phyloP scores from a whole-genome alignment of 2,888 invertebrate species.

The Heliconius aoede region DNA sequence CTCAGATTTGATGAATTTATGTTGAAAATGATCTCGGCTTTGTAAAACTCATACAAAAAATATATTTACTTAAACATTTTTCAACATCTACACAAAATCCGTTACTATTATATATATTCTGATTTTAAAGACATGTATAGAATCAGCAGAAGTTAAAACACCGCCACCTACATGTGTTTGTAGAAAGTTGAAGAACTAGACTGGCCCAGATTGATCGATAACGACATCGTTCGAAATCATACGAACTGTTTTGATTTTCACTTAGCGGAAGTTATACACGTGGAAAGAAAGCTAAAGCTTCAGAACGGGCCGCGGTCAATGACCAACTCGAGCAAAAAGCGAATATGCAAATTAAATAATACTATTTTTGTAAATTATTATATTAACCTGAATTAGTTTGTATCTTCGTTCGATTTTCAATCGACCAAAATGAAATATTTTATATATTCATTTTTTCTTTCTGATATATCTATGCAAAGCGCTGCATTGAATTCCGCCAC shows the following conservation, averaged over 20 bases:
- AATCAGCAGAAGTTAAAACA: conserved; percentile 58
- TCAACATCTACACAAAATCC: not conserved
- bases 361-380: not conserved
- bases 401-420: too few species aligned
- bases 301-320: conserved; percentile 41
- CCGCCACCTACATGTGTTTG: conserved; percentile 70
- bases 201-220: conserved; percentile 67
- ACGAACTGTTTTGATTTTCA: conserved; percentile 64
- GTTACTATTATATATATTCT: not conserved
- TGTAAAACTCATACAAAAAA: not conserved
- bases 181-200: conserved; percentile 82
- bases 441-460: too few species aligned
- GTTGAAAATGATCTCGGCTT: too few species aligned
- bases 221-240: conserved; percentile 56
- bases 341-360: conserved; percentile 23
- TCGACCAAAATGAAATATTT: too few species aligned
- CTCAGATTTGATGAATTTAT: too few species aligned
- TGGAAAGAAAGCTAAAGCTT: conserved; percentile 41
- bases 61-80: not conserved
- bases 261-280: conserved; percentile 54
- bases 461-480: too few species aligned
- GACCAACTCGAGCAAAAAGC: conserved; percentile 36
- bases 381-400: not conserved
- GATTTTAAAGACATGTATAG: not conserved
- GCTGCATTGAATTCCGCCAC: too few species aligned